phyloP scores from a whole-genome alignment of 2,888 invertebrate genomes.

The Helicoverpa assulta region DNA sequence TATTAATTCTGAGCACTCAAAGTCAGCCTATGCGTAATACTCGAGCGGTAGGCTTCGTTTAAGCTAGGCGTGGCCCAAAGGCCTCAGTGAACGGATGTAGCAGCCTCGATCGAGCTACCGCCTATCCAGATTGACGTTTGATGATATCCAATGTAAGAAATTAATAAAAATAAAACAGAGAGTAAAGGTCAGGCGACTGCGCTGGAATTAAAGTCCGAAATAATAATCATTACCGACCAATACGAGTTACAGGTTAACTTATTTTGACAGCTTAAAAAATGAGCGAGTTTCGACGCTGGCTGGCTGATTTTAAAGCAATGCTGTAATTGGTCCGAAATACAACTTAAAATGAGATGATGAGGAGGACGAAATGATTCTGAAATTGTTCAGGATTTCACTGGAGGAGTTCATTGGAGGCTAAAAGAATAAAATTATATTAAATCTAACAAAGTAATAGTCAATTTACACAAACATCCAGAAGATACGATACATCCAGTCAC shows the following conservation, averaged over 20 bases:
- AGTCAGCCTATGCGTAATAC: conserved; percentile 69
- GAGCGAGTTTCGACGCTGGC: conserved; percentile 62
- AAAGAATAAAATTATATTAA: background rate
- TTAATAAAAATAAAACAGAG: conserved; percentile 77
- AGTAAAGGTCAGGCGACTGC: conserved; percentile 86
- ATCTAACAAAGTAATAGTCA: background rate
- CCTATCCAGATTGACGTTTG: conserved; percentile 82
- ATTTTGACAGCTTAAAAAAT: conserved; percentile 81
- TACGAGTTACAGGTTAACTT: conserved; percentile 74
- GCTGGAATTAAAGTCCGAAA: conserved; percentile 84
- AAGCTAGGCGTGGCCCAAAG: conserved; percentile 84
- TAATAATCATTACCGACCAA: conserved; percentile 83
- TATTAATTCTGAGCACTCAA: conserved; percentile 69
- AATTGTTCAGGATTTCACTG: no score
- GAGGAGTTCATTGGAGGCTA: background rate
- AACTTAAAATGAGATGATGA: background rate
- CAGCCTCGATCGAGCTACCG: conserved; percentile 80
- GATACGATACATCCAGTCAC: background rate
- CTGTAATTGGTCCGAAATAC: background rate
- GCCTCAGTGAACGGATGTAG: conserved; percentile 87
- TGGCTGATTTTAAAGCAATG: conserved; percentile 51
- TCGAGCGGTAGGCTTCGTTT: conserved; percentile 76
- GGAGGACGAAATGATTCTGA: background rate
- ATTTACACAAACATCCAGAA: background rate
- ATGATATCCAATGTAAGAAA: conserved; percentile 84